Base-by-base conservation (phyloP, 2,888 invertebrate genomes). In the Anoplius nigerrimus region DNA sequence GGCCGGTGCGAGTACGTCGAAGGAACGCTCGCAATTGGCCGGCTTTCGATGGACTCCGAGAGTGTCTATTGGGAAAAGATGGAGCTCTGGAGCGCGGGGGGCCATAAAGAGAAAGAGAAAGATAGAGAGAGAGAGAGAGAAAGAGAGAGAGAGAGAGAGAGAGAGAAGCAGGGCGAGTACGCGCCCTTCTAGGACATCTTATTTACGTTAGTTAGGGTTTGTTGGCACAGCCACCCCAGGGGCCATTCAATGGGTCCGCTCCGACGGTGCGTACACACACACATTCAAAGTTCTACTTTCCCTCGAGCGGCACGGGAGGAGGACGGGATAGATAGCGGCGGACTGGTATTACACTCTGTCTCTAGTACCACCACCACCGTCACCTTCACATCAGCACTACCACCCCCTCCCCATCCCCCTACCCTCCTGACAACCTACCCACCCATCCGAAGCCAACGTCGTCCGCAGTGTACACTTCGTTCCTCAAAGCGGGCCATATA, bases 181-280 rank as follows among this genome's bases (percentile, higher is more conserved):
- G 54, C 45, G 53, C 71, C 66, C 78, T 79, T 73, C 67, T 64
- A 80, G 82, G 85, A 87, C 86, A 84, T 86, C 88, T 88, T 89
- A 87, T 88, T 88, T 88, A 87, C 88, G 88, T 88, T 87, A 87
- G 88, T 88, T 88, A 86, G 85, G 87, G 86, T 85, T 87, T 87
- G 87, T 88, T 87, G 86, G 85, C 85, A 79, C 79, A 84, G 80
- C 76, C 83, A 85, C 86, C 87, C 86, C 70, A 84, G 84, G 82
- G 82, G 79, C 83, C 75, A 82, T 84, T 84, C 82, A 75, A 77
- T 80, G 80, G 66, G 55, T 74, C 72, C 72, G 20, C 69, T 42
- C 60, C 51, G 27, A 24, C 13, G 59, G 70, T 67, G 69, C 66
- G 75, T 62, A 72, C 74, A 52, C 52, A 70, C 45, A 61, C 43